Evolutionary conservation across 2,113 vertebrate genomes (phyloP), one percentile per base, ranked within the genome.

Genomic region (Puntigrus tetrazona): DNA sequence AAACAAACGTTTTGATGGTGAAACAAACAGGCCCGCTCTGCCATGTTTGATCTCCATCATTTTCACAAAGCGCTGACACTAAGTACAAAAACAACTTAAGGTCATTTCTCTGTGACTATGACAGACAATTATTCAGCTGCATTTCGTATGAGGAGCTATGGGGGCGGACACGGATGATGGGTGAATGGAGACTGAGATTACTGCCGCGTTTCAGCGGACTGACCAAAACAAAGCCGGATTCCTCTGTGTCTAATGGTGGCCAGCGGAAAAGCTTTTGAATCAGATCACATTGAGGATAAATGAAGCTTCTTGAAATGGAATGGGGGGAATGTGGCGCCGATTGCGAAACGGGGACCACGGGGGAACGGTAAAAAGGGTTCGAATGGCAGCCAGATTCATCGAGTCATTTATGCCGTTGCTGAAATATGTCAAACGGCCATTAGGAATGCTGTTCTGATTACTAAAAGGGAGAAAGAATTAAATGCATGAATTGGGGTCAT

Each of bases 31-130:
- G 50, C 69, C 67, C 78, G 29, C 14, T 27, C 45, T 82, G 80
- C 80, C 65, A 82, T 82, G 63, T 82, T 70, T 82, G 47, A 82
- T 82, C 45, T 55, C 63, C 43, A 72, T 82, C 80, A 82, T 70
- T 69, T 70, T 18, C 45, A 52, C 80, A 72, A 70, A 72, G 65
- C 65, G 3, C 31, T 82, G 65, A 82, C 80, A 70, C 80, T 70
- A 52, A 55, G 47, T 70, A 82, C 63, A 36, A 82, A 82, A 69
- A 82, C 63, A 69, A 82, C 65, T 70, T 80, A 67, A 65, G 65
- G 80, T 82, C 65, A 82, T 82, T 70, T 52, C 63, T 70, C 65
- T 1, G 18, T 70, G 47, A 70, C 80, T 70, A 70, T 70, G 80
- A 82, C 65, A 82, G 63, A 82, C 59, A 67, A 80, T 80, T 80